phyloP scores from a whole-genome alignment of 2,113 vertebrate genomes.

The Sorex araneus region DNA sequence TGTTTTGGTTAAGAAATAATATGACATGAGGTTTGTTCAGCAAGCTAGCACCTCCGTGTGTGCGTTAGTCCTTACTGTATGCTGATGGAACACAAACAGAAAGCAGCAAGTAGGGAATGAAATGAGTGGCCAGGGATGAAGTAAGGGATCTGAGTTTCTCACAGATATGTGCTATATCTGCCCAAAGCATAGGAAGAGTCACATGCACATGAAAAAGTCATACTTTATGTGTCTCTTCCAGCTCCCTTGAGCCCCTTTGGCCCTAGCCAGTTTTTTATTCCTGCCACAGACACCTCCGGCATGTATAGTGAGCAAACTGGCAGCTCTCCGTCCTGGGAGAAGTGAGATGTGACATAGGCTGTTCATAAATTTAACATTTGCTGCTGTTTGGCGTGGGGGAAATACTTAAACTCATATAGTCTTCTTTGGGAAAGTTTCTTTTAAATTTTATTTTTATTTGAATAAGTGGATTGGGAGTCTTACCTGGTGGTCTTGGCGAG shows the following conservation, averaged over 20 bases:
- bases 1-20: constrained; percentile 54
- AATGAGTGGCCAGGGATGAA: constrained; percentile 29
- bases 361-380: constrained; percentile 58
- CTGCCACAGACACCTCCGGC: constrained; percentile 28
- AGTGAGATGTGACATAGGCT: constrained; percentile 15
- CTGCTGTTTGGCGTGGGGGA: constrained; percentile 43
- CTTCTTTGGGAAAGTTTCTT: neutral
- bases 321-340: constrained; percentile 63
- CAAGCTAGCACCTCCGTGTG: neutral
- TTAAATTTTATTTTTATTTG: too few species aligned
- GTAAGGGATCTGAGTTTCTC: neutral
- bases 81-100: constrained; percentile 35
- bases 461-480: too few species aligned
- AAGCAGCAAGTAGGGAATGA: constrained; percentile 32
- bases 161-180: constrained; percentile 46
- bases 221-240: constrained; percentile 1
- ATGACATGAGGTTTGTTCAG: constrained; percentile 18
- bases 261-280: neutral
- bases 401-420: constrained; percentile 26
- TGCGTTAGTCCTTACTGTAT: constrained; percentile 9
- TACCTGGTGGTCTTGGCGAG: too few species aligned
- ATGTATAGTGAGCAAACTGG: constrained; percentile 41
- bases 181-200: neutral
- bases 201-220: neutral
- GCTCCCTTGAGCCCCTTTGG: neutral